Conservation (phyloP, 2,888 invertebrate genomes). For the Lagria hirta region DNA sequence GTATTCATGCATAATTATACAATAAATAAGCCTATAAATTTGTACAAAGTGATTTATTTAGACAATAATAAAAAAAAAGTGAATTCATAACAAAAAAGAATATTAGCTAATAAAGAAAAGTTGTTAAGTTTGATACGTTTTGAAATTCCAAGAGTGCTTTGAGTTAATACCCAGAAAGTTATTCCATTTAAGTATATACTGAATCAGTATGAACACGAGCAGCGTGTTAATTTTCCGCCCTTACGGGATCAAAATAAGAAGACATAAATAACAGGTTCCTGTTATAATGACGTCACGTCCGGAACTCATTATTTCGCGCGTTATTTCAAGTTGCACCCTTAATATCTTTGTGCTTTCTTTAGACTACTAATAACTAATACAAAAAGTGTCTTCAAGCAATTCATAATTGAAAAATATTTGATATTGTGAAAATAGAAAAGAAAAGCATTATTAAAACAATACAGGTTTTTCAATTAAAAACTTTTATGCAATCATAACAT, state of each 20-base stretch:
- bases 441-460: too few relatives aligned
- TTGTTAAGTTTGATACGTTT: constrained; percentile 23
- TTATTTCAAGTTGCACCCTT: constrained; percentile 55
- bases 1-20: constrained; percentile 23
- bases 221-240: constrained; percentile 52
- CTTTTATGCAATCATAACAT: too few relatives aligned
- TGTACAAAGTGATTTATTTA: constrained; percentile 11
- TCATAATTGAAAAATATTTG: too few relatives aligned
- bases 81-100: constrained; percentile 8
- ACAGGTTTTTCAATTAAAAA: too few relatives aligned
- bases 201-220: constrained; percentile 46
- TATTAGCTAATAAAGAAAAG: constrained; percentile 14
- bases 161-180: constrained; percentile 43
- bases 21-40: constrained; percentile 21
- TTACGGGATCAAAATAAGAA: constrained; percentile 53
- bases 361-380: constrained; percentile 53
- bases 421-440: too few relatives aligned
- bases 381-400: too few relatives aligned
- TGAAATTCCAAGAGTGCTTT: constrained; percentile 28
- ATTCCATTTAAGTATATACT: constrained; percentile 48
- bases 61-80: constrained; percentile 3
- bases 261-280: constrained; percentile 55
- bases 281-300: constrained; percentile 58
- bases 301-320: constrained; percentile 56
- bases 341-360: constrained; percentile 48